Evolutionary conservation across 1,140 invertebrate species (phyloP).

Genomic region (Drosophila subobscura): DNA sequence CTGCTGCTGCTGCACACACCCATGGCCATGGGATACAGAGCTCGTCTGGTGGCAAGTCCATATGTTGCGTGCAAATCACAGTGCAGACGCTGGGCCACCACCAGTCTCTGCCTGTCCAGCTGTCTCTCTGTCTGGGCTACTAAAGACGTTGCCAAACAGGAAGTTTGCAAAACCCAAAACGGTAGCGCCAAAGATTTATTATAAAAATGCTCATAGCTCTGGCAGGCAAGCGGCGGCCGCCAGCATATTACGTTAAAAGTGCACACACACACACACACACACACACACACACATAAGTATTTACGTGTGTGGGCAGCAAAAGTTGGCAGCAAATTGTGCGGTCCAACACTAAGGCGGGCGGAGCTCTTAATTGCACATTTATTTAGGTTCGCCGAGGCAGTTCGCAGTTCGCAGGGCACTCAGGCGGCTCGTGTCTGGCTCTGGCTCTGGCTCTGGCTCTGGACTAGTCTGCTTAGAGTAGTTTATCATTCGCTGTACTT

Average conservation of each 20-base stretch:
- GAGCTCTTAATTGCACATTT: conserved; percentile 82
- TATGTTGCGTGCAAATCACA: conserved; percentile 81
- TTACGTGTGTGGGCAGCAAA: conserved; percentile 46
- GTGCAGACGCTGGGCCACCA: conserved; percentile 30
- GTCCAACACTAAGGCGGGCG: conserved; percentile 73
- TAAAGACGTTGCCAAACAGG: conserved; percentile 77
- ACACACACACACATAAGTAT: conserved; percentile 31
- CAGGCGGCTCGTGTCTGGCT: conserved; percentile 14
- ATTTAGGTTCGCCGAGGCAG: conserved; percentile 74
- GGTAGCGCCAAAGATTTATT: conserved; percentile 80
- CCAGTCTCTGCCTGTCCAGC: background rate
- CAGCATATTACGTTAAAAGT: conserved; percentile 80
- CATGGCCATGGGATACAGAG: conserved; percentile 32
- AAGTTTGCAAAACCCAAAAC: conserved; percentile 81
- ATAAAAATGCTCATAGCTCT: conserved; percentile 81
- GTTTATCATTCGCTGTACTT: conserved; percentile 78
- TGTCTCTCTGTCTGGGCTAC: conserved; percentile 37
- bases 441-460: conserved; percentile 4
- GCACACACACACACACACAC: conserved; percentile 28
- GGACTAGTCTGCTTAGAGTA: conserved; percentile 71
- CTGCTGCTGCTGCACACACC: conserved; percentile 26
- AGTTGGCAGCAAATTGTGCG: conserved; percentile 79
- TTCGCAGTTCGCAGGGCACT: conserved; percentile 18
- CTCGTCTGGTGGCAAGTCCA: conserved; percentile 51
- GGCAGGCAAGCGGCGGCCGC: conserved; percentile 69